A percentile compares a stretch with the other conserved stretches of the same genome.
These are phyloP conservation scores for Aphaenogaster floridana DNA, from an alignment of 1,140 invertebrate species.

Conservation along the genomic window DNA sequence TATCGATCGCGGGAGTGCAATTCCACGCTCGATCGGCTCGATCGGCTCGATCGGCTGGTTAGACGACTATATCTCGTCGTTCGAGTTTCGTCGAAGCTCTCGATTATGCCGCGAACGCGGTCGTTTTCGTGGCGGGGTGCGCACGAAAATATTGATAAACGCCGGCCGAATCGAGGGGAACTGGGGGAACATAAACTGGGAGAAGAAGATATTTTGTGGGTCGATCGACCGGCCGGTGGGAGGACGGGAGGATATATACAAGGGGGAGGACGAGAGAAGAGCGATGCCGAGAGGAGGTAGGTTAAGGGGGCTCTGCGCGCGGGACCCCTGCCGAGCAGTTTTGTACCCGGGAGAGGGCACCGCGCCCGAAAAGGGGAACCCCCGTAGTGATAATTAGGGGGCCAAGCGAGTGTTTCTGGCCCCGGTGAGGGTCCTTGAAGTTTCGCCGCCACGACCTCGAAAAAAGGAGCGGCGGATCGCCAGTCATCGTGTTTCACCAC, in stretches of 20 bases:
- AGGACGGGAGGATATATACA: constrained; percentile 1
- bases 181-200: constrained; percentile 20
- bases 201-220: constrained; percentile 65
- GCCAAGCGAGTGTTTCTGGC: constrained; percentile 83
- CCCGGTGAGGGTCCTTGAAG: constrained; percentile 82
- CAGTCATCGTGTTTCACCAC: constrained; percentile 80
- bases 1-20: not conserved
- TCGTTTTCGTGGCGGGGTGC: constrained; percentile 39
- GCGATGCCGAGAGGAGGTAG: constrained; percentile 64
- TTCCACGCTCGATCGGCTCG: constrained; percentile 8
- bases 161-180: constrained; percentile 40
- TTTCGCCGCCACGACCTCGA: constrained; percentile 81
- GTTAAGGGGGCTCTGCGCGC: constrained; percentile 69
- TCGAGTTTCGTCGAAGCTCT: constrained; percentile 36
- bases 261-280: constrained; percentile 51
- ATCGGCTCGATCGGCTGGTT: constrained; percentile 40
- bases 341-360: constrained; percentile 79
- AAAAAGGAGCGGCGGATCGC: constrained; percentile 79
- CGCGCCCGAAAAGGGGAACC: constrained; percentile 80
- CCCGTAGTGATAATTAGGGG: constrained; percentile 83
- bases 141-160: constrained; percentile 77
- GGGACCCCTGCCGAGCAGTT: constrained; percentile 81
- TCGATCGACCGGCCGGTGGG: constrained; percentile 59
- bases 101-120: constrained; percentile 62
- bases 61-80: constrained; percentile 32